These are phyloP conservation scores for Hypomesus transpacificus DNA, from an alignment of 2,113 vertebrate species.

Conservation along the genomic window DNA sequence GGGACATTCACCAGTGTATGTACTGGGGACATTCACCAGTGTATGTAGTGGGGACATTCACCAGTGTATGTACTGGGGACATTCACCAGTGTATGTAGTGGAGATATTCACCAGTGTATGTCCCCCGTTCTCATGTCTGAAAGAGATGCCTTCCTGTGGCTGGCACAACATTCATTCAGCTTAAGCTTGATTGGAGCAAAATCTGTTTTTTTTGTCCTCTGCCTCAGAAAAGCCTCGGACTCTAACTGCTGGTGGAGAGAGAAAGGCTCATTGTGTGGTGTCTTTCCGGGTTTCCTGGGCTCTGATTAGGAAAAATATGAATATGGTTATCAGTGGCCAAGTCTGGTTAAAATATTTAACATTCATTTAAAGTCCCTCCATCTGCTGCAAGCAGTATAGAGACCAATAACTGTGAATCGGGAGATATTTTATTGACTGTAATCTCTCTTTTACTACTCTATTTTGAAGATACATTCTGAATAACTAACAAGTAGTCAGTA, in stretches of 20 bases:
- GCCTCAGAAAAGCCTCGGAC: slow-evolving; percentile 34
- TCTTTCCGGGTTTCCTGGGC: slow-evolving; percentile 44
- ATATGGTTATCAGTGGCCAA: slow-evolving; percentile 44
- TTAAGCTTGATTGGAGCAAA: slow-evolving; percentile 45
- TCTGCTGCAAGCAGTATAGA: background rate
- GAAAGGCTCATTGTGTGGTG: slow-evolving; percentile 54
- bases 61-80: too few relatives aligned
- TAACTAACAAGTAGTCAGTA: too few relatives aligned
- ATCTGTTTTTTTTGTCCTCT: slow-evolving; percentile 26
- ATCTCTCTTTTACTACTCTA: too few relatives aligned
- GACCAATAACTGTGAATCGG: too few relatives aligned
- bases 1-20: background rate
- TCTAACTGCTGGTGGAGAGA: slow-evolving; percentile 33
- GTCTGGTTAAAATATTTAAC: slow-evolving; percentile 41
- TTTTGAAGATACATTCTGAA: too few relatives aligned
- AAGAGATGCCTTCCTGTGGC: background rate
- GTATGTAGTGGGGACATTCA: too few relatives aligned
- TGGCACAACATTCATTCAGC: slow-evolving; percentile 46
- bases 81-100: too few relatives aligned
- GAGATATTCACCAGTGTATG: background rate
- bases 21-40: too few relatives aligned
- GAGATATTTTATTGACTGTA: too few relatives aligned
- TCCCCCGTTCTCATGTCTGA: background rate
- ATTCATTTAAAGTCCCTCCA: slow-evolving; percentile 43
- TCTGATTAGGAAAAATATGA: slow-evolving; percentile 65